Conservation (phyloP, 23 tunicate genomes). For the Aplidium turbinatum region DNA sequence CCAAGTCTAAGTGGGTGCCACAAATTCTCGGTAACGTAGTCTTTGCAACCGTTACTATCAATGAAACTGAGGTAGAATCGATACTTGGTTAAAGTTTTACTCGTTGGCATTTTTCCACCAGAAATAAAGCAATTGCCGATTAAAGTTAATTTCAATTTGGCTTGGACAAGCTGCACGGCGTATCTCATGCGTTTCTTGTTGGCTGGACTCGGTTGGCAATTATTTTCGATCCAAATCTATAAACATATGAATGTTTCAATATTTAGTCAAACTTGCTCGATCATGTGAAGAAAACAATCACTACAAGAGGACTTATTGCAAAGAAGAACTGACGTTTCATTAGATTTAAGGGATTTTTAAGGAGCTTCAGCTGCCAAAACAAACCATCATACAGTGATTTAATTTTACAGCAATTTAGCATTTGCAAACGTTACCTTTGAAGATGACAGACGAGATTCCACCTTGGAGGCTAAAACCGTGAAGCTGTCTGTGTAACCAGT, state of each 20-base stretch:
- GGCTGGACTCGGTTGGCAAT: background rate
- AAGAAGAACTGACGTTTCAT: too few relatives aligned
- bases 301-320: too few relatives aligned
- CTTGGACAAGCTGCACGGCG: slow-evolving; percentile 16
- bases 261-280: too few relatives aligned
- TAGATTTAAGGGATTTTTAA: too few relatives aligned
- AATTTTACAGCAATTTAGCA: too few relatives aligned
- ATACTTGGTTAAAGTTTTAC: background rate
- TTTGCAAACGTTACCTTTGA: too few relatives aligned
- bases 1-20: slow-evolving; percentile 15
- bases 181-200: slow-evolving; percentile 26
- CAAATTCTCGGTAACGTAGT: slow-evolving; percentile 8
- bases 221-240: slow-evolving; percentile 12
- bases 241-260: background rate
- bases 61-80: slow-evolving; percentile 29
- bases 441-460: too few relatives aligned
- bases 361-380: too few relatives aligned
- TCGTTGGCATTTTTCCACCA: background rate
- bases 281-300: too few relatives aligned
- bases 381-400: too few relatives aligned
- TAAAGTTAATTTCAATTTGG: background rate
- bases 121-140: slow-evolving; percentile 17
- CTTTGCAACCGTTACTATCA: slow-evolving; percentile 5
- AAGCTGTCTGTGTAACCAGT: too few relatives aligned
- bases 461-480: too few relatives aligned